Percentiles rank a stretch among this genome's conserved stretches.
Conservation (phyloP, 2,888 invertebrate genomes). For the Phengaris arion region DNA sequence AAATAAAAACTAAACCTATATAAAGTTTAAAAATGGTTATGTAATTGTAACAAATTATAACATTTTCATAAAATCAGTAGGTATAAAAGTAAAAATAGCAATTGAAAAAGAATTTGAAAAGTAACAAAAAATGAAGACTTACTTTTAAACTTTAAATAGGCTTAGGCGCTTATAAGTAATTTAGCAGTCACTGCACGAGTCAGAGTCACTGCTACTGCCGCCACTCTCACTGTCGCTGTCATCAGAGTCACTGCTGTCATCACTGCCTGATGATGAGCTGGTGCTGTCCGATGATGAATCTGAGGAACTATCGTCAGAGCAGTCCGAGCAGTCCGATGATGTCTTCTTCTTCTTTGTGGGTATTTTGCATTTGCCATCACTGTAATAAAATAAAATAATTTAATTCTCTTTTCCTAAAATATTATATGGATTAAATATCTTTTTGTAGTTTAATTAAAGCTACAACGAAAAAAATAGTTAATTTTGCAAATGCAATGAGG, state of each 20-base stretch:
- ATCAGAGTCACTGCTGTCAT: conserved; percentile 57
- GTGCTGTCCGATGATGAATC: conserved; percentile 52
- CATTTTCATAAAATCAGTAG: background rate
- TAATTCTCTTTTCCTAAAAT: background rate
- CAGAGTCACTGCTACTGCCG: conserved; percentile 49
- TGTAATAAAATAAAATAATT: conserved; percentile 40
- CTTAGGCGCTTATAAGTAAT: conserved; percentile 30
- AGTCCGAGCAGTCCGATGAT: conserved; percentile 54
- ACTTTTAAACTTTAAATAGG: conserved; percentile 24
- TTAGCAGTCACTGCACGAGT: conserved; percentile 52
- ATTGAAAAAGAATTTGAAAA: background rate
- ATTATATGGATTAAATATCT: no score
- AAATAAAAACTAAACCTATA: conserved; percentile 33
- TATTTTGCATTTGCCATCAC: conserved; percentile 63
- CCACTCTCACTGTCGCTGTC: conserved; percentile 43
- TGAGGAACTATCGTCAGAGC: conserved; percentile 40
- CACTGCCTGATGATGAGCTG: conserved; percentile 42
- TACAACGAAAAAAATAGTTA: background rate
- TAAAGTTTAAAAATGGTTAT: conserved; percentile 27
- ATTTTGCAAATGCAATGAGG: background rate
- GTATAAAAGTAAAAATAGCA: background rate
- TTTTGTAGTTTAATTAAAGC: no score
- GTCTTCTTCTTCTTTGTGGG: conserved; percentile 64
- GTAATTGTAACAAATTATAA: background rate
- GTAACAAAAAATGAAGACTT: background rate